Evolutionary conservation across 2,113 vertebrate species (phyloP).

Genomic region (Pyrgilauda ruficollis): DNA sequence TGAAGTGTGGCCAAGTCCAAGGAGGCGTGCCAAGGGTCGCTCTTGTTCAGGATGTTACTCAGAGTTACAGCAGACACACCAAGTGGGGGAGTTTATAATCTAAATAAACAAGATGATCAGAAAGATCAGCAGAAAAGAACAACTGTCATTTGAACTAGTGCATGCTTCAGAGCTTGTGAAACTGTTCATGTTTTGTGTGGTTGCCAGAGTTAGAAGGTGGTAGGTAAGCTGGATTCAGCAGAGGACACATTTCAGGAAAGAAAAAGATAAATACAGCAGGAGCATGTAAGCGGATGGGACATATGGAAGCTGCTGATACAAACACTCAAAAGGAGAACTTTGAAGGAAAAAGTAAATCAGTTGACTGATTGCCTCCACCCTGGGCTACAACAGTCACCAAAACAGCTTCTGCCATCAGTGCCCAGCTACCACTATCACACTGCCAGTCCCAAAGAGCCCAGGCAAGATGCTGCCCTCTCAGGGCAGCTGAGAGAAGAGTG

Average conservation of each 20-base stretch:
- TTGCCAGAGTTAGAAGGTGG: neutral
- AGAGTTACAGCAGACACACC: neutral
- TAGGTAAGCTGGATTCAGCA: neutral
- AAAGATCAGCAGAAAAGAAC: neutral
- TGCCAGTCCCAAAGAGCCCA: neutral
- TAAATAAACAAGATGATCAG: neutral
- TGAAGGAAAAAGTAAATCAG: neutral
- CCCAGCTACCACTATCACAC: neutral
- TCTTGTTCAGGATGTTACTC: neutral
- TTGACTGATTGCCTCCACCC: neutral
- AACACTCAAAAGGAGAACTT: neutral
- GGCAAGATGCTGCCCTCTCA: neutral
- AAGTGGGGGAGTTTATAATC: neutral
- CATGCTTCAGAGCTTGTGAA: neutral
- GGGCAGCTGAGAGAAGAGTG: neutral
- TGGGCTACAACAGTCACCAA: fast-evolving
- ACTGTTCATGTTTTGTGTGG: fast-evolving
- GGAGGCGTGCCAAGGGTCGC: neutral
- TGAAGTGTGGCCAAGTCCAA: neutral
- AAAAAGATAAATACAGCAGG: neutral
- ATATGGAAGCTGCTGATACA: neutral
- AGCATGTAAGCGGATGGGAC: neutral
- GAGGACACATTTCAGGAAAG: neutral
- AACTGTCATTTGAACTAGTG: neutral
- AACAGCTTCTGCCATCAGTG: neutral